A percentile compares a stretch with the other conserved stretches of the same genome.
Evolutionary conservation across 2,888 invertebrate species (phyloP).

Genomic region (Neoitamus cyanurus): DNA sequence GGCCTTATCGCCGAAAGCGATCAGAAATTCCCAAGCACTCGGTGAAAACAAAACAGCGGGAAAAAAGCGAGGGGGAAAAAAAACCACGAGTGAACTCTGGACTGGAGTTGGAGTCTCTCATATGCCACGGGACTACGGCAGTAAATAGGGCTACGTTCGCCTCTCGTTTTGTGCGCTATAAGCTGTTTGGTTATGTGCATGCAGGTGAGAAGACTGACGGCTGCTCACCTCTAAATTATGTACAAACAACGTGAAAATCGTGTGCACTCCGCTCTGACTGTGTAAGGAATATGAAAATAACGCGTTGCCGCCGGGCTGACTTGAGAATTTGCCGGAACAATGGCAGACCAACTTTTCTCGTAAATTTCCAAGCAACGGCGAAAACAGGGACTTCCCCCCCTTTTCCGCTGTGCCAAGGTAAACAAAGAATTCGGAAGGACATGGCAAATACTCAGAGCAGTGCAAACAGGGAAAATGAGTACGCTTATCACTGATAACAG

Average conservation of each 20-base stretch:
- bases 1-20: neutral
- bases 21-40: slow-evolving; percentile 14
- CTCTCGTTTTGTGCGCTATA: neutral
- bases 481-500: neutral
- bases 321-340: neutral
- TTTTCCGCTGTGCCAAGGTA: neutral
- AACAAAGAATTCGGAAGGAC: neutral
- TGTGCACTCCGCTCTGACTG: neutral
- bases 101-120: neutral
- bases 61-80: neutral
- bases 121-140: neutral
- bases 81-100: neutral
- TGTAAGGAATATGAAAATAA: neutral
- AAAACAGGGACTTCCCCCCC: neutral
- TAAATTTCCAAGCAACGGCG: neutral
- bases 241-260: slow-evolving; percentile 12
- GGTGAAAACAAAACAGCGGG: neutral
- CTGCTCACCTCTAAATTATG: slow-evolving; percentile 30
- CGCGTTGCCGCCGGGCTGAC: neutral
- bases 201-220: slow-evolving; percentile 12
- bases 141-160: neutral
- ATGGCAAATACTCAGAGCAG: neutral
- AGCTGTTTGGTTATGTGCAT: neutral
- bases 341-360: neutral
- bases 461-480: neutral